Evolutionary conservation across 2,797 vertebrate species (phyloP).

Genomic region (Sebastes vulpes): DNA sequence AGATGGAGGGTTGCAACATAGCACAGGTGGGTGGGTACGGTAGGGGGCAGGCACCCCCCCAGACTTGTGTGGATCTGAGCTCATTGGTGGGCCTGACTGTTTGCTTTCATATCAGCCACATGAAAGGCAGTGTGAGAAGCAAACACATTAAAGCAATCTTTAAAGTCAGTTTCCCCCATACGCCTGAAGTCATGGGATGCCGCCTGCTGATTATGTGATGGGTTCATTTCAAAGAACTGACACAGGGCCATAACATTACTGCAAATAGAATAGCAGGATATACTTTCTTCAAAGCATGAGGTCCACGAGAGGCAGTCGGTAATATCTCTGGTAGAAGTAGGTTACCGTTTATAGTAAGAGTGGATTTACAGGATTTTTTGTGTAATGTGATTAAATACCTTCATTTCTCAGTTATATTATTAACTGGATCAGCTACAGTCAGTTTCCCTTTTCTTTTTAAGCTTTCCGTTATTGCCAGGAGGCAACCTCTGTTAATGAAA

Average conservation of each 20-base stretch:
- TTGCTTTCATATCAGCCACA: conserved; percentile 38
- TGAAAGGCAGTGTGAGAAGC: conserved; percentile 45
- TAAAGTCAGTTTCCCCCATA: conserved; percentile 43
- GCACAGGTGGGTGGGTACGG: background rate
- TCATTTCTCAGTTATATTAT: background rate
- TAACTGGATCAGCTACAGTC: background rate
- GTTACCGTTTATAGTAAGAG: background rate
- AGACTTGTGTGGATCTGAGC: background rate
- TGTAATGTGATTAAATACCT: background rate
- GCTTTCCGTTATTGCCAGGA: background rate
- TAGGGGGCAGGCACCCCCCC: too few species aligned
- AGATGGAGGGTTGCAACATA: background rate
- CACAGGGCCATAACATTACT: conserved; percentile 11
- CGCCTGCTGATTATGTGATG: conserved; percentile 55
- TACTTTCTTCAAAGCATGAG: background rate
- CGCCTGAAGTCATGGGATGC: conserved; percentile 40
- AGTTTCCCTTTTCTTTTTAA: background rate
- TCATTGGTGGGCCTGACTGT: conserved; percentile 41
- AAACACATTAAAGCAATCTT: conserved; percentile 60
- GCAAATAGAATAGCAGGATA: conserved; percentile 29
- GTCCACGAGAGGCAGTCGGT: conserved; percentile 15
- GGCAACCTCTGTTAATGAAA: too few species aligned
- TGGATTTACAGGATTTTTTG: background rate
- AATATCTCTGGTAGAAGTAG: background rate
- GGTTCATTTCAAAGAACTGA: conserved; percentile 59